phyloP scores from a whole-genome alignment of 2,113 vertebrate genomes.

The Cathartes aura region DNA sequence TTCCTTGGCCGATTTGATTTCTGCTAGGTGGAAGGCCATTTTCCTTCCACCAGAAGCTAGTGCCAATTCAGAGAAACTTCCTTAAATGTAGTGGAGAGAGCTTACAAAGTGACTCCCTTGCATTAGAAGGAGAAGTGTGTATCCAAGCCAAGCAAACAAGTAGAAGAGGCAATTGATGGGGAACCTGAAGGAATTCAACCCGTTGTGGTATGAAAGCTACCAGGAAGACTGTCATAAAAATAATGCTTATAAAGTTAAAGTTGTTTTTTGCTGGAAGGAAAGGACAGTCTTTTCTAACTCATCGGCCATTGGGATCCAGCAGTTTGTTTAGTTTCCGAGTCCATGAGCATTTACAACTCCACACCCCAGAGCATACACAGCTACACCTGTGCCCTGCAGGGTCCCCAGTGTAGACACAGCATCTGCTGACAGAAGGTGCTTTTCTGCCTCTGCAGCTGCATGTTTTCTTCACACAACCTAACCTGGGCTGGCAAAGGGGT shows the following conservation, averaged over 20 bases:
- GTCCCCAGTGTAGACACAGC: neutral
- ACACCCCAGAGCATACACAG: neutral
- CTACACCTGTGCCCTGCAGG: neutral
- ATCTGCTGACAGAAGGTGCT: neutral
- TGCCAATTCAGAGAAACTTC: neutral
- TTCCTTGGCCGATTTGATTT: neutral
- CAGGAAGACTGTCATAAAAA: neutral
- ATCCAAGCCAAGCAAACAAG: neutral
- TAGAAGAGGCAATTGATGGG: neutral
- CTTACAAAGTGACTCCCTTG: neutral
- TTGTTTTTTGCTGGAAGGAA: neutral
- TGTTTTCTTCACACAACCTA: neutral
- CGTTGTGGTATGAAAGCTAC: neutral
- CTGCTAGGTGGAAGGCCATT: neutral
- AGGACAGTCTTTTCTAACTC: neutral
- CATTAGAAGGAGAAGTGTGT: neutral
- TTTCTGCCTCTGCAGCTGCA: neutral
- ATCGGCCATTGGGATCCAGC: neutral
- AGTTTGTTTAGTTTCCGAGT: neutral
- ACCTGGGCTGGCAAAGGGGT: neutral
- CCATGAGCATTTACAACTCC: neutral
- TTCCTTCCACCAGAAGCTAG: neutral
- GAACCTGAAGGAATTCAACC: neutral
- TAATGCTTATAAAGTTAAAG: neutral
- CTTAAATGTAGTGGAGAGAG: neutral